A percentile compares a stretch with the other conserved stretches of the same genome.
Conservation (phyloP, 1,140 invertebrate species). For the Eupeodes corollae region DNA sequence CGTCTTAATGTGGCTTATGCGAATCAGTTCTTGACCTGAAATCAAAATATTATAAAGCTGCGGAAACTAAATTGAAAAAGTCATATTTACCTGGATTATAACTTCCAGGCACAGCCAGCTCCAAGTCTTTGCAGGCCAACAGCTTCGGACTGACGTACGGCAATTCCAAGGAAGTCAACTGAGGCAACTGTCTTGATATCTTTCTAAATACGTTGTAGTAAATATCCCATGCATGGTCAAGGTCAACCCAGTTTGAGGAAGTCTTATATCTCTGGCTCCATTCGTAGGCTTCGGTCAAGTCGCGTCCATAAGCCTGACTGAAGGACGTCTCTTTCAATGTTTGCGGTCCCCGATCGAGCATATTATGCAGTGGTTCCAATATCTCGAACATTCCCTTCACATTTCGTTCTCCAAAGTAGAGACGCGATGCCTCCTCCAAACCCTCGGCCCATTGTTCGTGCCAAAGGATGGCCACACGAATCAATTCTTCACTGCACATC, state of each 20-base stretch:
- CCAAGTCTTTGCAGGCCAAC: slow-evolving; percentile 76
- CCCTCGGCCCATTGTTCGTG: slow-evolving; percentile 99
- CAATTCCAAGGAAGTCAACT: slow-evolving; percentile 77
- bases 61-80: slow-evolving; percentile 39
- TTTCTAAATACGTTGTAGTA: slow-evolving; percentile 97
- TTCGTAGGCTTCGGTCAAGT: slow-evolving; percentile 85
- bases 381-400: slow-evolving; percentile 92
- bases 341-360: slow-evolving; percentile 87
- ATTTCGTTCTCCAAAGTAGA: slow-evolving; percentile 94
- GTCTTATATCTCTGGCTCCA: slow-evolving; percentile 85
- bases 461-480: slow-evolving; percentile 97
- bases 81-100: slow-evolving; percentile 61
- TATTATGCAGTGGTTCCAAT: slow-evolving; percentile 85
- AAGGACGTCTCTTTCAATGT: slow-evolving; percentile 97
- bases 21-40: slow-evolving; percentile 45
- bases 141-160: slow-evolving; percentile 93
- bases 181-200: slow-evolving; percentile 88
- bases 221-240: slow-evolving; percentile 97
- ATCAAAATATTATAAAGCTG: too few species aligned
- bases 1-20: slow-evolving; percentile 80
- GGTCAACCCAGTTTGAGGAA: slow-evolving; percentile 73
- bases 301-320: slow-evolving; percentile 87
- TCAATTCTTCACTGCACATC: slow-evolving; percentile 92
- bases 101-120: slow-evolving; percentile 90
- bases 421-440: slow-evolving; percentile 88